Percentiles rank a stretch among this genome's conserved stretches.
Evolutionary conservation across 2,888 invertebrate genomes (phyloP).

Genomic region (Drosophila maculinotata): DNA sequence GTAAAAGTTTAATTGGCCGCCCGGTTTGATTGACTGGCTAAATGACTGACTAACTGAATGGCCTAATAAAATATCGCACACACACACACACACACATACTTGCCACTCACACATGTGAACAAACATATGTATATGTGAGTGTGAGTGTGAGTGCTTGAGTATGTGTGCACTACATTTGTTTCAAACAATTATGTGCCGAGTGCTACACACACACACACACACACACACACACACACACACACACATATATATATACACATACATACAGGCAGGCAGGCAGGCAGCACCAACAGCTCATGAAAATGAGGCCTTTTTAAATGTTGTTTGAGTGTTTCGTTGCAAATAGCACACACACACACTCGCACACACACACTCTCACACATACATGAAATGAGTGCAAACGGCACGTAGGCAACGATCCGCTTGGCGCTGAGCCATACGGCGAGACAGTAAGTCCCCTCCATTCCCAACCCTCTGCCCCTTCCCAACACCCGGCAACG

Average conservation of each 20-base stretch:
- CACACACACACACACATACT: constrained; percentile 13
- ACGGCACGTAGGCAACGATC: constrained; percentile 67
- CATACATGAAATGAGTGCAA: constrained; percentile 54
- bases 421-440: constrained; percentile 31
- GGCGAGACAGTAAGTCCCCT: constrained; percentile 52
- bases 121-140: too few relatives aligned
- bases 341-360: constrained; percentile 54
- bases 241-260: constrained; percentile 1
- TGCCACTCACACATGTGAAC: constrained; percentile 5
- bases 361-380: constrained; percentile 15
- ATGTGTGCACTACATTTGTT: constrained; percentile 72
- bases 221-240: constrained; percentile 1
- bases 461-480: background rate
- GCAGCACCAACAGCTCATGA: constrained; percentile 65
- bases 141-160: constrained; percentile 22
- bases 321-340: constrained; percentile 75
- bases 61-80: constrained; percentile 70
- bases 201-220: constrained; percentile 37
- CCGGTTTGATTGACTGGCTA: constrained; percentile 73
- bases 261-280: too few relatives aligned
- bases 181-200: constrained; percentile 76
- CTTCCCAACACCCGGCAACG: too few relatives aligned
- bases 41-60: constrained; percentile 76
- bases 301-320: constrained; percentile 77
- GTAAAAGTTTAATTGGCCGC: constrained; percentile 74